Conservation (phyloP, 2,797 vertebrate species). For the Pogoniulus pusillus region DNA sequence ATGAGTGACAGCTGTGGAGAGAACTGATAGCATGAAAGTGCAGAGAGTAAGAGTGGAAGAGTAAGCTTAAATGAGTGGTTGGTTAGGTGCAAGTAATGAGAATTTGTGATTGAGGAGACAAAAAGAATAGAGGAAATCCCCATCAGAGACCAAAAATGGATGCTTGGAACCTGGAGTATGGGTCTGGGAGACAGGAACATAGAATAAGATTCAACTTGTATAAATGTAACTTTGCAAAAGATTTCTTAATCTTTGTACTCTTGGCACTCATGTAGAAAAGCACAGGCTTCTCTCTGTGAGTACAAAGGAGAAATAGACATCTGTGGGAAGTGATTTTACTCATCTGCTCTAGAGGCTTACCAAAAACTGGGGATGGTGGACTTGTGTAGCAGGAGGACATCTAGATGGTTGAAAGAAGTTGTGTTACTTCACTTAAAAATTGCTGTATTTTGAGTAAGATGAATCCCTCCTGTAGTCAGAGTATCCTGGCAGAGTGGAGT, state of each 20-base stretch:
- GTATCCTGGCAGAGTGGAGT: background rate
- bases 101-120: background rate
- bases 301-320: background rate
- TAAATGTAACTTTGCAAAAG: background rate
- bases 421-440: background rate
- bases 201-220: background rate
- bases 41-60: background rate
- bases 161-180: background rate
- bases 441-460: background rate
- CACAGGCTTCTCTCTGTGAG: background rate
- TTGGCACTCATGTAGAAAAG: too few relatives aligned
- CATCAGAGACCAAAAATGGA: rapidly evolving
- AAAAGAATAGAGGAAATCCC: background rate
- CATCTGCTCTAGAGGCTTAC: background rate
- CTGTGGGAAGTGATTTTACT: background rate
- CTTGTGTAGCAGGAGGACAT: background rate
- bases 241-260: too few relatives aligned
- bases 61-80: background rate
- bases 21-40: background rate
- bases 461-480: background rate
- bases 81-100: background rate
- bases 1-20: background rate
- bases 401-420: background rate
- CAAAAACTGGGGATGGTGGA: background rate
- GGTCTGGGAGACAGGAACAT: background rate